Base-by-base conservation (phyloP, 2,113 vertebrate genomes). In the Ceuthmochares aereus region DNA sequence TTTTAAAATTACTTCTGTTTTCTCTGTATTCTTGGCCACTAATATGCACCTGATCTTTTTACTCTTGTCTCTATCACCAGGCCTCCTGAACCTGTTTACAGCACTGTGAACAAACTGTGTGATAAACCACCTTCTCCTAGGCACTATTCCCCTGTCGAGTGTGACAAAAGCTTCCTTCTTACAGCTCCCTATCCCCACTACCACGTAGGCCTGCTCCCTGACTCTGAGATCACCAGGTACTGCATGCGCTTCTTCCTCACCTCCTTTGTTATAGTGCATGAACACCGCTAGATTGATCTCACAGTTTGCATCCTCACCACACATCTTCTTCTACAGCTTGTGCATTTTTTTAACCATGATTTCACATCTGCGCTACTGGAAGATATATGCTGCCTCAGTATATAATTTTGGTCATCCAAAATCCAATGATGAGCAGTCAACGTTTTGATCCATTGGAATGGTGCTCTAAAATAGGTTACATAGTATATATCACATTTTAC, bases 51-150 rank as follows among this genome's bases (percentile, higher is more conserved):
- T 98, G 95, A 88, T 91, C 88, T 98, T 96, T 49, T 98, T 96
- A 96, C 97, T 97, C 98, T 98, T 98, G 90, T 98, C 86, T 97
- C 97, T 97, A 69, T 97, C 95, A 98, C 97, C 97, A 99, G 99
- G 99, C 98, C 98, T 98, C 98, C 99, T 96, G 99, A 99, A 98
- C 99, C 99, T 75, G 99, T 99, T 99, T 99, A 99, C 99, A 99
- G 99, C 99, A 99, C 99, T 99, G 99, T 99, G 98, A 99, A 99
- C 99, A 99, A 99, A 99, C 98, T 99, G 92, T 99, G 99, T 98
- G 99, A 99, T 98, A 99, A 99, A 97, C 98, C 98, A 97, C 98
- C 99, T 97, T 99, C 99, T 98, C 99, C 99, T 97, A 98, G 98
- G 97, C 99, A 99, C 98, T 99, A 99, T 98, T 99, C 98, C 98